Base-by-base conservation (phyloP, 2,797 vertebrate species). In the Numenius phaeopus region DNA sequence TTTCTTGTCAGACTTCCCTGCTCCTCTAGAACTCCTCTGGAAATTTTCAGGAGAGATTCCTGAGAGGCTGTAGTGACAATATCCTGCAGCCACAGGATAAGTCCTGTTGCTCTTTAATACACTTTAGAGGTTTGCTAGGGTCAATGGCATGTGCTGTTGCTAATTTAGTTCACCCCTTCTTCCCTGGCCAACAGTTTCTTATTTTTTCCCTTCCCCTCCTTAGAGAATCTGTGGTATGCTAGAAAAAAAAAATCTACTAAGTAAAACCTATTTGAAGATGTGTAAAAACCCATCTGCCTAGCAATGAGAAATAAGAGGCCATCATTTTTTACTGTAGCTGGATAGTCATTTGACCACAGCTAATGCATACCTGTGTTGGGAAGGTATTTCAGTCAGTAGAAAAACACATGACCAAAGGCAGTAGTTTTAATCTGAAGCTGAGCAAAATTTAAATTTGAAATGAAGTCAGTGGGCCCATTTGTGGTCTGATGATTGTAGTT, bases 381-480 rank as follows among this genome's bases (percentile, higher is more conserved):
- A 78, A 39, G 47, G 73, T 6, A 30, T 50, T 80, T 40, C n/a
- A 26, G 11, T 59, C 17, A 52, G 23, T 32, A 83, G 65, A 67
- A 66, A 72, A 89, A 39, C 11, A 34, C 1, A 1, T 37, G 65
- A 37, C 23, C 49, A 76, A 93, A 76, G 15, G 16, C 4, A 42
- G 7, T 22, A 47, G 8, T 20, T 90, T 78, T 66, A 80, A 22
- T 44, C 18, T 66, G 70, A 93, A 91, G 13, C 23, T 44, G 34
- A 72, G 22, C 7, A 81, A 75, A 95, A 64, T 11, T 77, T 80
- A 58, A 34, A 73, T 58, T 77, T 75, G 27, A 64, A 87, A 72
- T 44, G 0, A 76, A 66, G 42, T 50, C 23, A 72, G 0, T 32
- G 23, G 27, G 19, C 14, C 11, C 8, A 26, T 71, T 78, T 81